phyloP scores from a whole-genome alignment of 1,140 invertebrate genomes.

The Batillaria attramentaria region DNA sequence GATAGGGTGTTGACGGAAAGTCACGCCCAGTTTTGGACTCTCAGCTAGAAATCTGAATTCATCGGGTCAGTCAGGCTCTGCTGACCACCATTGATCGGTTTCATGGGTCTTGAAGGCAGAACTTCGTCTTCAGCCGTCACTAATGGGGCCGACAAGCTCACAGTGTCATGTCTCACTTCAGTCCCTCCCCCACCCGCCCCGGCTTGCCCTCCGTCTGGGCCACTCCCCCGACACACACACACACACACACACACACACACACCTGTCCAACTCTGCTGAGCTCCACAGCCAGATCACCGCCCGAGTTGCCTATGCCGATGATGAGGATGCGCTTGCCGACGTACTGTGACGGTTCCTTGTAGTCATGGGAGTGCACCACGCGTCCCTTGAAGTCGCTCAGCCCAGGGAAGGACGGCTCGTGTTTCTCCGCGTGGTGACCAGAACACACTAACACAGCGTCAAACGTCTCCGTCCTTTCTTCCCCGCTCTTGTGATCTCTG shows the following conservation, averaged over 20 bases:
- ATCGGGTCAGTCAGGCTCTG: no score
- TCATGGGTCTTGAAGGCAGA: no score
- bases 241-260: not conserved
- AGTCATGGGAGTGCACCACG: slow-evolving; percentile 73
- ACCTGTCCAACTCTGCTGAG: slow-evolving; percentile 55
- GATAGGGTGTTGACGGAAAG: no score
- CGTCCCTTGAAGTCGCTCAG: slow-evolving; percentile 71
- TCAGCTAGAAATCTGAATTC: no score
- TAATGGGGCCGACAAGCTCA: no score
- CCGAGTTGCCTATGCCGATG: slow-evolving; percentile 75
- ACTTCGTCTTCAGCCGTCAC: no score
- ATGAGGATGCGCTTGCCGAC: slow-evolving; percentile 73
- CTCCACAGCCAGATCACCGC: slow-evolving; percentile 73
- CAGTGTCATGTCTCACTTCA: no score
- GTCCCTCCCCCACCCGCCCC: not conserved
- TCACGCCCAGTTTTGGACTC: no score
- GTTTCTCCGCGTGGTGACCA: slow-evolving; percentile 71
- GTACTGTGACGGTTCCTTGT: slow-evolving; percentile 64
- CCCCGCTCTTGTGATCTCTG: slow-evolving; percentile 1
- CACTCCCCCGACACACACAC: no score
- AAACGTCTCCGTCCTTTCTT: slow-evolving; percentile 50
- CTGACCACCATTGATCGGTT: no score
- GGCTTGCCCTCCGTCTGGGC: no score
- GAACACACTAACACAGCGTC: slow-evolving; percentile 68
- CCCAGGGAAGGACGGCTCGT: slow-evolving; percentile 67